Evolutionary conservation across 2,113 vertebrate species (phyloP).

Genomic region (Toxostoma redivivum): DNA sequence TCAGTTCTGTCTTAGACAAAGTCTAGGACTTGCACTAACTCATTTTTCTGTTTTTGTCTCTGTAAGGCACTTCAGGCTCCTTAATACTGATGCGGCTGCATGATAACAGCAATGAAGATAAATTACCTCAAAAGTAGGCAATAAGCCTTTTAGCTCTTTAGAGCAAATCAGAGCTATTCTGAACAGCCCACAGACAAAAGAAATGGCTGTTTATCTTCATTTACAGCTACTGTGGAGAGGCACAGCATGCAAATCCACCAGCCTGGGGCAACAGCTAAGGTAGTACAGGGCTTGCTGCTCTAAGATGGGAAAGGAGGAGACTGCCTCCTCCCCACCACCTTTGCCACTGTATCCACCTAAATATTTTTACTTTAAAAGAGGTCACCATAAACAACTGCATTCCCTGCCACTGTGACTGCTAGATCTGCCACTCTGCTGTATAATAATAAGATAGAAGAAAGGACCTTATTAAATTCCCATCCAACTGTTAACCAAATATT

Average conservation of each 20-base stretch:
- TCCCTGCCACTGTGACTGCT: not conserved
- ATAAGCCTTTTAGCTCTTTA: conserved; percentile 49
- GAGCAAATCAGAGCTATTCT: conserved; percentile 31
- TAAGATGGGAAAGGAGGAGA: not conserved
- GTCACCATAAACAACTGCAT: not conserved
- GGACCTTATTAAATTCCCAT: not conserved
- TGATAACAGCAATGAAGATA: conserved; percentile 58
- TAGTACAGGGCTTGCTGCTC: not conserved
- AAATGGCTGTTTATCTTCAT: conserved; percentile 44
- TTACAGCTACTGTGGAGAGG: not conserved
- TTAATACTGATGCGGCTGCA: conserved; percentile 6
- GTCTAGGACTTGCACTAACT: not conserved
- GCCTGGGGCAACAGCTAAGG: not conserved
- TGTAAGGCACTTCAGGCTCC: not conserved
- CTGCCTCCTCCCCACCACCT: not conserved
- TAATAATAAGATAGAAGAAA: not conserved
- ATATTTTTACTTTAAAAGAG: not conserved
- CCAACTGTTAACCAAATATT: not conserved
- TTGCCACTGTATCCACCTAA: not conserved
- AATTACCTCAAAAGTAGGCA: conserved; percentile 31
- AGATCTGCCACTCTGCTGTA: not conserved
- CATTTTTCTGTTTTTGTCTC: conserved; percentile 8
- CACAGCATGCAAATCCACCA: conserved; percentile 6
- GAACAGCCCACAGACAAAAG: not conserved
- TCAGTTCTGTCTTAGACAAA: not conserved